Conservation (phyloP, 2,797 vertebrate species). For the Myiotriccus ornatus region DNA sequence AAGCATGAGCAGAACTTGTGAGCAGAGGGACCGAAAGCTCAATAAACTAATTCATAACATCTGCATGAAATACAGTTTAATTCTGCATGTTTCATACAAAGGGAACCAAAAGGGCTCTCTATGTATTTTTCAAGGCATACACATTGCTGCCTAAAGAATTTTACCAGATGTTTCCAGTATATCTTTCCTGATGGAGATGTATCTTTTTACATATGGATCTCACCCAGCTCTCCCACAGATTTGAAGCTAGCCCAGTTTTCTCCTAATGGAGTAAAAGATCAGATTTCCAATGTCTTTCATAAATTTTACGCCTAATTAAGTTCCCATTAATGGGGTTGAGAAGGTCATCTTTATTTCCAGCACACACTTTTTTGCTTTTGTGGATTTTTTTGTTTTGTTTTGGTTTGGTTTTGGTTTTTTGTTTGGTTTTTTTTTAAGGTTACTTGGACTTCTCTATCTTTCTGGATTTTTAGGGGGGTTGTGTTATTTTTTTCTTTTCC, state of each 20-base stretch:
- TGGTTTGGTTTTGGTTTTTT: background rate
- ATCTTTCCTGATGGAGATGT: conserved; percentile 21
- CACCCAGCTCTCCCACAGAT: conserved; percentile 12
- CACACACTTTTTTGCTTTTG: background rate
- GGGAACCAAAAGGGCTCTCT: background rate
- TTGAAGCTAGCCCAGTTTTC: background rate
- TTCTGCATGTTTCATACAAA: background rate
- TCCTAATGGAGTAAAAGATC: background rate
- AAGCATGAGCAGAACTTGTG: background rate
- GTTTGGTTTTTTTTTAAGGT: background rate
- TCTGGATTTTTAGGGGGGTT: background rate
- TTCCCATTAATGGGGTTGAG: background rate
- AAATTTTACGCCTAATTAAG: background rate
- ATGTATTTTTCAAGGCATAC: background rate
- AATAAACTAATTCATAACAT: background rate
- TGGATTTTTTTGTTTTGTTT: background rate
- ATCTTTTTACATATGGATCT: background rate
- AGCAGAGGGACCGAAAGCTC: background rate
- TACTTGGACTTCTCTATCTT: background rate
- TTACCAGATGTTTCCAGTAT: conserved; percentile 41
- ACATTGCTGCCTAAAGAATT: background rate
- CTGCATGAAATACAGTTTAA: background rate
- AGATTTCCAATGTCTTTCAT: background rate
- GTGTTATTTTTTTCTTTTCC: background rate
- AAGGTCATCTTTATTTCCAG: background rate